These are phyloP conservation scores for Lophius piscatorius DNA, from an alignment of 2,113 vertebrate genomes.

Conservation along the genomic window DNA sequence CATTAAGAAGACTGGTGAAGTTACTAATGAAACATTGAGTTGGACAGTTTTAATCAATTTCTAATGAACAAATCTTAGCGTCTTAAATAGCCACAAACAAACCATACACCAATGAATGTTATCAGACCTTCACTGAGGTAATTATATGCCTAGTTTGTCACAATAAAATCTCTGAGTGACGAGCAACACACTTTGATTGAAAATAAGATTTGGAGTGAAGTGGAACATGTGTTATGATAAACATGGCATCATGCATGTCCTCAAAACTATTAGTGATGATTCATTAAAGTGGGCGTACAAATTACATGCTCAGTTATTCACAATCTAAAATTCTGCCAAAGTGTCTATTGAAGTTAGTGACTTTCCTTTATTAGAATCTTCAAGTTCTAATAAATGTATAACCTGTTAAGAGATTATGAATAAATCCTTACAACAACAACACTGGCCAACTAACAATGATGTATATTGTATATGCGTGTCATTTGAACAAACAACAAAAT, in stretches of 20 bases:
- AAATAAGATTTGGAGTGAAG: conserved; percentile 12
- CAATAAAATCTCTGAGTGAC: neutral
- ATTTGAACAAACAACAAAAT: neutral
- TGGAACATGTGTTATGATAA: conserved; percentile 13
- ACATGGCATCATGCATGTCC: conserved; percentile 21
- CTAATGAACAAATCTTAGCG: no score
- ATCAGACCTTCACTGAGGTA: neutral
- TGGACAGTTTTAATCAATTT: no score
- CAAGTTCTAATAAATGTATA: no score
- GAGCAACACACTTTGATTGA: neutral
- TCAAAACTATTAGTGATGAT: conserved; percentile 22
- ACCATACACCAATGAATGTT: neutral
- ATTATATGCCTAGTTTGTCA: neutral
- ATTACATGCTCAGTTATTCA: conserved; percentile 21
- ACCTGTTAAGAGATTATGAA: neutral
- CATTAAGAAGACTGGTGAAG: no score
- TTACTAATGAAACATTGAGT: no score
- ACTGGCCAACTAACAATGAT: neutral
- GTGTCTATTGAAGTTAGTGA: no score
- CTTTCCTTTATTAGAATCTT: no score
- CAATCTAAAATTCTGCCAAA: neutral
- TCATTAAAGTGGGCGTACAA: conserved; percentile 21
- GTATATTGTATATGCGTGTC: neutral
- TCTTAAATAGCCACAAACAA: neutral
- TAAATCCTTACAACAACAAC: neutral